Base-by-base conservation (phyloP, 2,113 vertebrate genomes). In the Macroglossus sobrinus region DNA sequence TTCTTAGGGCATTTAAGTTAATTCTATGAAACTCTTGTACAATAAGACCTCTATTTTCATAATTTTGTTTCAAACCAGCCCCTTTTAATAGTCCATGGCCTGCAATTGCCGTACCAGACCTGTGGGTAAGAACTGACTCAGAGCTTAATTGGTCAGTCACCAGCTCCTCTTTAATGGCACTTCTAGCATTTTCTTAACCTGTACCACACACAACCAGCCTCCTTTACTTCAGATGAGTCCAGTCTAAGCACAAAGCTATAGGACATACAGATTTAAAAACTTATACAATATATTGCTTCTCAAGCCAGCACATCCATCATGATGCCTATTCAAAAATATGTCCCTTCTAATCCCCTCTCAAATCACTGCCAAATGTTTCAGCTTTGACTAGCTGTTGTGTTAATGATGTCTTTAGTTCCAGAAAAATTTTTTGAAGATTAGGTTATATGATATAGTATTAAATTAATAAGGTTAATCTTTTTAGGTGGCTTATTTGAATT, bases 401-500 rank as follows among this genome's bases (percentile, higher is more conserved):
- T 15, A 45, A 69, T 22, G 11, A 14, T 6, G 10, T 61, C 40
- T 82, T 94, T 80, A 84, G 63, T 91, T 68, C 35, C 64, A 91
- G 61, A 88, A 88, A 93, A 30, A 38, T 40, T 84, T 47, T 79
- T 86, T 30, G 63, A 85, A 87, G 38, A 92, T 95, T 79, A 86
- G 19, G 6, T 85, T 89, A 86, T 75, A 84, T 64, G 69, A 80
- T 74, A 94, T 28, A 38, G 4, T 24, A 64, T 92, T 90, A 88
- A 74, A 74, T 61, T 69, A 86, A 68, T 59, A 89, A 94, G 72
- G 71, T 80, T 88, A 91, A 71, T 33, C 59, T 43, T 93, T 66
- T 47, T 72, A 64, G 28, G 14, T 78, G 33, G 38, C 9, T 81
- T 92, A 71, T 15, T 80, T 38, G 78, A 93, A 92, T 71, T 85